Evolutionary conservation across 1,140 invertebrate species (phyloP), one percentile per base, ranked within the genome.

Genomic region (Steinernema khuongi): DNA sequence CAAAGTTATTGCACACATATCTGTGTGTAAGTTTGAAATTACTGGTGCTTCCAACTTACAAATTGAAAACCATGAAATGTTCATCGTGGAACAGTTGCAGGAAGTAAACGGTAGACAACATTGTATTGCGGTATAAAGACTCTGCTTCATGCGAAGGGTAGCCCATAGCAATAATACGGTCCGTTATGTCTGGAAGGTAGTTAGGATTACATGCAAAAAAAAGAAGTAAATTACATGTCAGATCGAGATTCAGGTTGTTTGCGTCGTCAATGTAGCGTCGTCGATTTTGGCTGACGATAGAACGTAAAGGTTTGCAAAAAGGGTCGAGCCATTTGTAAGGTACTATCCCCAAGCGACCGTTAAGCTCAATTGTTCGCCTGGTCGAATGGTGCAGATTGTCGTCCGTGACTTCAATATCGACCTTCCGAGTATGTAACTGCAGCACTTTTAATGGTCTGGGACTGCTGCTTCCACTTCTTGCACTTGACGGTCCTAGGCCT

Each of bases 51-150:
- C 33, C 19, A 50, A 75, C 83, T 79, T 89, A 90, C 50, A 90
- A 82, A 81, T 90, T 90, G 80, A 89, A 90, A 18, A 90, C 87
- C 79, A 87, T 89, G 81, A 90, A 90, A 78, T 89, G 87, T 36
- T 85, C 86, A 50, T 84, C 79, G 80, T 90, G 89, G 79, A 89
- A 89, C 22, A 84, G 86, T 76, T 89, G 86, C 70, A 90, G 86
- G 81, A 90, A 90, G 44, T 87, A 79, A 1, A 87, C 88, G 11
- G 89, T 90, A 81, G 90, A 88, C 86, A 83, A 84, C 76, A 90
- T 89, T 70, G 87, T 87, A 81, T 90, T 90, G 75, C 90, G 85
- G 81, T 90, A 90, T 31, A 89, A 77, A 4, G 88, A 85, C 86
- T 89, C 89, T 1, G 86, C 79, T 32, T 88, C 89, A 30, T 86